Base-by-base conservation (phyloP, 2,797 vertebrate genomes). In the Poecilia picta region DNA sequence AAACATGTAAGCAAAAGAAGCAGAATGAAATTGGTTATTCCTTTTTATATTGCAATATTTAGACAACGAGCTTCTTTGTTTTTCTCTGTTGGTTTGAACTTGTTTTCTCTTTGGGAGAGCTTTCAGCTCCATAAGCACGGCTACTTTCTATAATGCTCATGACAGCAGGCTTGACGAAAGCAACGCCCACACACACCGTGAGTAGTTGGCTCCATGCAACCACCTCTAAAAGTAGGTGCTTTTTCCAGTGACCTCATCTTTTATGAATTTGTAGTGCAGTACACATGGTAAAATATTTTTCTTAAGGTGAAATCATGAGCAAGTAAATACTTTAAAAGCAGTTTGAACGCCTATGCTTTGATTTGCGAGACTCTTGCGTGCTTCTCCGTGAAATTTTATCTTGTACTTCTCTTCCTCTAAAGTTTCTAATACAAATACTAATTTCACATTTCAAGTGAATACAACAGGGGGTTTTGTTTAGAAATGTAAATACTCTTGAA, bases 101-200 rank as follows among this genome's bases (percentile, higher is more conserved):
- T 73, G 78, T 74, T 78, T 84, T 73, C 73, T 81, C 80, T 76
- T 80, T 81, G 75, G 68, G 41, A 55, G 75, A 55, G 49, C 81
- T 89, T 88, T 86, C n/a, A 1, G 75, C 74, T 77, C 72, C 77
- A 84, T 85, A 84, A 89, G 85, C 79, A 84, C 72, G 80, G 75
- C 86, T 84, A 84, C 77, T 86, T 75, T 88, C 77, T 87, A 88
- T 87, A 84, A 81, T 80, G 85, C 79, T 89, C 66, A 82, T 81
- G 85, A 80, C 74, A 82, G 80, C 10, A 0, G 81, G 81, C 77
- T 62, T 86, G 79, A 87, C 86, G 80, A 55, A 74, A 72, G 55
- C 81, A 82, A 87, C 88, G 81, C 80, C 81, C 86, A 81, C 90
- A 73, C 81, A 73, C 81, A 73, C 72, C 3, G 78, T 53, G 78